Percentiles rank a stretch among this genome's conserved stretches.
Conservation (phyloP, 2,888 invertebrate genomes). For the Ormia ochracea region DNA sequence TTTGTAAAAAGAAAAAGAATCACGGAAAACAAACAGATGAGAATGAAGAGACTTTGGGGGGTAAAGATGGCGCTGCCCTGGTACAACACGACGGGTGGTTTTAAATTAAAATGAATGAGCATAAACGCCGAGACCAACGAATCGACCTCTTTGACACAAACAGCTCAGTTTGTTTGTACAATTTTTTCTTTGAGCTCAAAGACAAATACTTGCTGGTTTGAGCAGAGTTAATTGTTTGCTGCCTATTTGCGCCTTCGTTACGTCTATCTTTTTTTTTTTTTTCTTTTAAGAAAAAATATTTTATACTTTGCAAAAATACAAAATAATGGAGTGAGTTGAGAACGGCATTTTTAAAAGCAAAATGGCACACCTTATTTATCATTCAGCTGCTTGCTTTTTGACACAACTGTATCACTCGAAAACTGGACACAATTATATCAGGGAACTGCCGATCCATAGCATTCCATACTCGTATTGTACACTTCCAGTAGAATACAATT, state of each 20-base stretch:
- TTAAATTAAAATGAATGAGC: conserved; percentile 8
- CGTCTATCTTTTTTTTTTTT: no score
- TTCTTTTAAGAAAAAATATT: no score
- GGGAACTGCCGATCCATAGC: no score
- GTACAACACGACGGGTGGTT: not conserved
- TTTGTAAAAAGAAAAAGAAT: not conserved
- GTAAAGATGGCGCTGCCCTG: not conserved
- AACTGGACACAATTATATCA: no score
- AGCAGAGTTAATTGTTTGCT: conserved; percentile 5
- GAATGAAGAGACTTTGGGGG: not conserved
- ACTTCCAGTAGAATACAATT: no score
- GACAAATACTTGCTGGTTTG: conserved; percentile 15
- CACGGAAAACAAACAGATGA: not conserved
- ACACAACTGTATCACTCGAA: no score
- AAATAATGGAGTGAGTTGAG: no score
- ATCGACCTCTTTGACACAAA: conserved; percentile 24
- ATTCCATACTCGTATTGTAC: no score
- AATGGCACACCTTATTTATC: no score
- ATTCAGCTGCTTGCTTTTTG: no score
- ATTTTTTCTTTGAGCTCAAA: conserved; percentile 43
- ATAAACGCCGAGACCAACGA: not conserved
- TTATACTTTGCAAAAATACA: no score
- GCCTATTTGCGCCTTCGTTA: not conserved
- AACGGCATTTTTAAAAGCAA: no score
- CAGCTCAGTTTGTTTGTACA: conserved; percentile 29